Conservation (phyloP, 1,140 invertebrate species). For the Papilio polyxenes region DNA sequence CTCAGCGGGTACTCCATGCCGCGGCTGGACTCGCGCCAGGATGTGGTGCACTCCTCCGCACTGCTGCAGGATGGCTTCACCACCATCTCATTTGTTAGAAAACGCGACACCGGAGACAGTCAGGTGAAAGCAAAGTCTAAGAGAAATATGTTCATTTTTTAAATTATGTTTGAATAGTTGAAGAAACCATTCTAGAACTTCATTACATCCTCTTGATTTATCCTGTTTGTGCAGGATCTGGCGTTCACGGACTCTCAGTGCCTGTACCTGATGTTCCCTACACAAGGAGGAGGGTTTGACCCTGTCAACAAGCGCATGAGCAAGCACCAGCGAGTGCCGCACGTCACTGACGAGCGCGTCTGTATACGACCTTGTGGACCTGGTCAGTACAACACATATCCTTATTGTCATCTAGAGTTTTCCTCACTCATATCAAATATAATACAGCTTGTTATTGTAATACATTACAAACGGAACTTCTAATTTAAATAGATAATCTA, state of each 20-base stretch:
- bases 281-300: constrained; percentile 91
- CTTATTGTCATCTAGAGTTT: neutral
- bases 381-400: constrained; percentile 72
- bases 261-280: constrained; percentile 93
- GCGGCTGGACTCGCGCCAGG: constrained; percentile 86
- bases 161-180: no score
- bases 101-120: constrained; percentile 88
- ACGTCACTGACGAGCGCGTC: constrained; percentile 89
- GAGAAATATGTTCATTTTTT: no score
- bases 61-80: constrained; percentile 88
- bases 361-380: constrained; percentile 91
- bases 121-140: constrained; percentile 69
- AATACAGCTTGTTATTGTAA: no score
- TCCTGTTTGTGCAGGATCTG: constrained; percentile 82
- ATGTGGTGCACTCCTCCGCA: constrained; percentile 87
- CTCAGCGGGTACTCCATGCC: constrained; percentile 89
- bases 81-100: constrained; percentile 90
- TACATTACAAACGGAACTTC: no score
- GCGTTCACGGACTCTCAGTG: constrained; percentile 92
- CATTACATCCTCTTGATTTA: no score
- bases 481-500: no score
- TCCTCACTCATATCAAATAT: no score
- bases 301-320: constrained; percentile 91
- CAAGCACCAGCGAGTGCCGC: constrained; percentile 89
- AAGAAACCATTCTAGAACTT: no score